A percentile compares a stretch with the other conserved stretches of the same genome.
Evolutionary conservation across 2,113 vertebrate genomes (phyloP).

Genomic region (Chlamydotis undulata): DNA sequence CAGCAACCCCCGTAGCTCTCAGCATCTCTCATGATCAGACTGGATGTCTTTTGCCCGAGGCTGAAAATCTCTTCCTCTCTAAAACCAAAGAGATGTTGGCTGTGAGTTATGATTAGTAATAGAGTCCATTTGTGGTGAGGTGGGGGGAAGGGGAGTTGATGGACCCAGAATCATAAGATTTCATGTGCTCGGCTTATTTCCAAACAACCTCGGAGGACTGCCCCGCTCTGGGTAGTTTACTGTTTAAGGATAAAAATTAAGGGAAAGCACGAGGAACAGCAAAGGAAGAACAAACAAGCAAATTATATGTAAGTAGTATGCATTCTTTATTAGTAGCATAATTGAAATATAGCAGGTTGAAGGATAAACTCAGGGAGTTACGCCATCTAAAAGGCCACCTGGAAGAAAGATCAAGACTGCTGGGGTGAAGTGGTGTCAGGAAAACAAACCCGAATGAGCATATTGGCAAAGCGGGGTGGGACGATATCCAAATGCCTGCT

Average conservation of each 20-base stretch:
- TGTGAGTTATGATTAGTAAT: constrained; percentile 71
- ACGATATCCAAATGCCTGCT: background rate
- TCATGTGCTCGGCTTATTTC: background rate
- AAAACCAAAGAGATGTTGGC: constrained; percentile 65
- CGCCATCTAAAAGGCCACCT: background rate
- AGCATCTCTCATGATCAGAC: constrained; percentile 70
- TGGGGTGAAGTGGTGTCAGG: background rate
- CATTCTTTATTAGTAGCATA: background rate
- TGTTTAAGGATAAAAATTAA: background rate
- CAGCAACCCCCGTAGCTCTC: constrained; percentile 61
- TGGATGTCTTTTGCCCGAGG: constrained; percentile 67
- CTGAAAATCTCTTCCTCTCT: constrained; percentile 68
- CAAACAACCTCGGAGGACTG: background rate
- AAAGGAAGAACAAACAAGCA: background rate
- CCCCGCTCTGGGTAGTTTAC: background rate
- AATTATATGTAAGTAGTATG: background rate
- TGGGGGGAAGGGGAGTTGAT: constrained; percentile 46
- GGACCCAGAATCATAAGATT: constrained; percentile 51
- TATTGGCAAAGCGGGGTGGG: background rate
- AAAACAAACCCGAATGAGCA: background rate
- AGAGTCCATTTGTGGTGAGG: constrained; percentile 55
- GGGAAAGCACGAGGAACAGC: background rate
- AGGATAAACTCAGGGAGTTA: background rate
- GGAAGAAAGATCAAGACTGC: background rate
- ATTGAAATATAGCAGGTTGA: background rate